Conservation (phyloP, 2,113 vertebrate genomes). For the Toxostoma redivivum region DNA sequence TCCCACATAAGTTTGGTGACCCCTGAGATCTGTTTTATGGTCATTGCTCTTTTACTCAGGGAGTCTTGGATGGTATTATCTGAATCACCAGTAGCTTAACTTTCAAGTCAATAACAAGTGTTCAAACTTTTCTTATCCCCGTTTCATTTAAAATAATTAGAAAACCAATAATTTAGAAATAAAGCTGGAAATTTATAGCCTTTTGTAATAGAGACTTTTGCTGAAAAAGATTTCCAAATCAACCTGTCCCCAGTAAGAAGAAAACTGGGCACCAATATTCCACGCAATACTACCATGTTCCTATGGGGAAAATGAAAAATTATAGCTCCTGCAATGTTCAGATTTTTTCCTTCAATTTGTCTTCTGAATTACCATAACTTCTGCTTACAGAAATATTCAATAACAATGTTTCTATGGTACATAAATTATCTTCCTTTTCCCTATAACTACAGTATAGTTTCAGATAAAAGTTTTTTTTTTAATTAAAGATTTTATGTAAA, state of each 20-base stretch:
- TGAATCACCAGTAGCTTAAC: background rate
- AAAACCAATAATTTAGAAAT: background rate
- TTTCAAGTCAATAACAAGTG: background rate
- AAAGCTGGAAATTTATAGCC: background rate
- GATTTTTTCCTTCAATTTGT: background rate
- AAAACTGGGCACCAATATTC: background rate
- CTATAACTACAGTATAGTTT: background rate
- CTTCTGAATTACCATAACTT: background rate
- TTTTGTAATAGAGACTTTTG: background rate
- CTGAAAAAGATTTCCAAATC: background rate
- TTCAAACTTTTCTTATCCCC: background rate
- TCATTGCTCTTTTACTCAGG: background rate
- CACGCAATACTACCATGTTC: background rate
- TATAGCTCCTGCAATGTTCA: background rate
- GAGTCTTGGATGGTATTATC: background rate
- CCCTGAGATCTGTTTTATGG: constrained; percentile 16
- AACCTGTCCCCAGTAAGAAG: background rate
- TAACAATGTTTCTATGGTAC: background rate
- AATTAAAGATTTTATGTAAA: background rate
- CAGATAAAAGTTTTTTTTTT: background rate
- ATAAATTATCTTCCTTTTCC: background rate
- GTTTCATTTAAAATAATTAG: background rate
- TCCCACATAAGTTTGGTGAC: background rate
- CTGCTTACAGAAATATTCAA: background rate
- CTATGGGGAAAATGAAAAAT: background rate